Percentiles rank a stretch among this genome's conserved stretches.
Conservation (phyloP, 2,888 invertebrate genomes). For the Phorcus lineatus region DNA sequence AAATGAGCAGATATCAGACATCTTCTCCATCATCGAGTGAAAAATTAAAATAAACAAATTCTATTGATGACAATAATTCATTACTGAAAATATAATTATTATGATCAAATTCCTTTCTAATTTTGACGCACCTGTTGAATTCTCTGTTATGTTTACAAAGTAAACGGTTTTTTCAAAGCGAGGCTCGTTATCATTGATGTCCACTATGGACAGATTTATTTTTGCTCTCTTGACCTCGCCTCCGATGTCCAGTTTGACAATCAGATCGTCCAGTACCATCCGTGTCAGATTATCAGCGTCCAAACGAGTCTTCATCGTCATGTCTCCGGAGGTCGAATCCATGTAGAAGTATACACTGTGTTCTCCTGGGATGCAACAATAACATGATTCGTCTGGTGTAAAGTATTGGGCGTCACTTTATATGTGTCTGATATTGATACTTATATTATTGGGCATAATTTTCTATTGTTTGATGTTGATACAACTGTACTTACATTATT, state of each 20-base stretch:
- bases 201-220: background rate
- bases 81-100: too few relatives aligned
- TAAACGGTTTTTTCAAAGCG: background rate
- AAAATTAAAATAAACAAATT: too few relatives aligned
- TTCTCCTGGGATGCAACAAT: background rate
- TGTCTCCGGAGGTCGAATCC: background rate
- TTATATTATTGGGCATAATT: too few relatives aligned
- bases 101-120: too few relatives aligned
- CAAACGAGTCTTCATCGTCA: background rate
- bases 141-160: background rate
- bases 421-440: too few relatives aligned
- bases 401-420: too few relatives aligned
- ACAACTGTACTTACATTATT: too few relatives aligned
- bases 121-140: background rate
- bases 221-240: background rate
- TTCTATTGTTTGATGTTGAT: too few relatives aligned
- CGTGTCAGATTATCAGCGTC: background rate
- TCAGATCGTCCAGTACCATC: background rate
- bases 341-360: background rate
- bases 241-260: background rate
- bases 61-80: too few relatives aligned
- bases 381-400: too few relatives aligned
- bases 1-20: too few relatives aligned
- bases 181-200: constrained; percentile 10
- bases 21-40: too few relatives aligned